Base-by-base conservation (phyloP, 1,140 invertebrate species). In the Polyergus mexicanus region DNA sequence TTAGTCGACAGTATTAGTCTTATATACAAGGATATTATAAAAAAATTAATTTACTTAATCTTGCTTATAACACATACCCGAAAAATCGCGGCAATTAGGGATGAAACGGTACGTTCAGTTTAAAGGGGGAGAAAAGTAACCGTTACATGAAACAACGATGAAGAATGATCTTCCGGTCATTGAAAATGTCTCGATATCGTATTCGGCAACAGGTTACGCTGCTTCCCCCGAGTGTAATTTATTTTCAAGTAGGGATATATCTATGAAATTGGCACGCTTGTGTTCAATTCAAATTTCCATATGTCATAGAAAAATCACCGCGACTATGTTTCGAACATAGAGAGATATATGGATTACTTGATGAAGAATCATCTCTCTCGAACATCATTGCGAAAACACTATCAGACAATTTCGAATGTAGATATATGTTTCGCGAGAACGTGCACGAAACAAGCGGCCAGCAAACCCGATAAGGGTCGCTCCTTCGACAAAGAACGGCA, bases 121-220 rank as follows among this genome's bases (percentile, higher is more conserved):
- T 58, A 16, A 2, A 13, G n/a, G 35, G 6, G 8, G 25, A 32
- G 54, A 35, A 72, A 58, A 35, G 25, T 1, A 60, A n/a, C 0
- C 54, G 38, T 71, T 71, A 60, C 51, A 38, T 74, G 28, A 83
- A 60, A 54, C 4, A 35, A 16, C 19, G 25, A 8, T 83, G 38
- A 60, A 60, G 28, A 83, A 83, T 47, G 5, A 44, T 81, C 22
- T 71, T 38, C 38, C 11, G 11, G 32, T 8, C 38, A 75, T 58
- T 66, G 47, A 72, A 44, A 38, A 7, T 44, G 13, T 54, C 62
- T 87, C 13, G 16, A 68, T 58, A 44, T 60, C 28, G 4, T 60
- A 54, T 84, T 71, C 66, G 32, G 86, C 80, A 85, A 88, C 81
- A 88, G 74, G 81, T 88, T 88, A 88, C 60, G 44, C 51, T 54